Evolutionary conservation across 2,797 vertebrate species (phyloP).

Genomic region (Acanthis flammea): DNA sequence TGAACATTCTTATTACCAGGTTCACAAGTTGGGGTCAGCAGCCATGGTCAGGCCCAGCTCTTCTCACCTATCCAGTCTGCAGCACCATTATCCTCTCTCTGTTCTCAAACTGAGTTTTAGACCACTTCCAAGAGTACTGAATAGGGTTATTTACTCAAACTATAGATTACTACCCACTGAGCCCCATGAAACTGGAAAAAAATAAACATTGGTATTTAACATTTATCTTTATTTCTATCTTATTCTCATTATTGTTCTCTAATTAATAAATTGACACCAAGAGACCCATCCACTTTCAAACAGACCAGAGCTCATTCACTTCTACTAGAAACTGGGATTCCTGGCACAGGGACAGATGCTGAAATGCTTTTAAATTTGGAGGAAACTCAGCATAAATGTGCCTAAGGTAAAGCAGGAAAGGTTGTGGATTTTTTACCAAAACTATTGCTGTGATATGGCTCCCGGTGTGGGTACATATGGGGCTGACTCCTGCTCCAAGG

Average conservation of each 20-base stretch:
- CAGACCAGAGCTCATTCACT: slow-evolving; percentile 6
- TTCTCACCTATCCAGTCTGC: not conserved
- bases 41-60: rapidly evolving
- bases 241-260: not conserved
- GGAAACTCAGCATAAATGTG: not conserved
- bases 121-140: not conserved
- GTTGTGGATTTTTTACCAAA: not conserved
- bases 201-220: not conserved
- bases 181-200: not conserved
- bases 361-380: not conserved
- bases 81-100: not conserved
- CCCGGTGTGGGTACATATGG: rapidly evolving
- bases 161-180: not conserved
- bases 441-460: not conserved
- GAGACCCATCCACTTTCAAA: not conserved
- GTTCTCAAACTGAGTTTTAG: not conserved
- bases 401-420: not conserved
- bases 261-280: not conserved
- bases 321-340: not conserved
- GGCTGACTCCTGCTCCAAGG: not conserved
- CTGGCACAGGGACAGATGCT: not conserved
- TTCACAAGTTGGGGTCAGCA: not conserved
- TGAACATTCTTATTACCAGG: not conserved
- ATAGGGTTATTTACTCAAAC: not conserved
- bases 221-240: slow-evolving; percentile 40